A percentile compares a stretch with the other conserved stretches of the same genome.
Evolutionary conservation across 2,888 invertebrate species (phyloP).

Genomic region (Sinohyriopsis cumingii): DNA sequence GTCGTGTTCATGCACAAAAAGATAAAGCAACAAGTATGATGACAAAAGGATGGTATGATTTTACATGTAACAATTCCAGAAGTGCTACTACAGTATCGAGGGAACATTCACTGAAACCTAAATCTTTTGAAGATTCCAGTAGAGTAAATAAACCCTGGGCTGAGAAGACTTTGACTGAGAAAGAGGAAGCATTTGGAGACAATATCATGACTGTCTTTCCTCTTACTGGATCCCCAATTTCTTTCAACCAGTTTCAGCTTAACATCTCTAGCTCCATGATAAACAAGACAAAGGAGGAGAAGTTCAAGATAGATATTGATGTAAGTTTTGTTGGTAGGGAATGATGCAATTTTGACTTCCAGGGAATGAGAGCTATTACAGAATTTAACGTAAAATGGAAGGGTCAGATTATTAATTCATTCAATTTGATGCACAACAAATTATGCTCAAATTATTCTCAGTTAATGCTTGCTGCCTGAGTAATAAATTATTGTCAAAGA

Average conservation of each 20-base stretch:
- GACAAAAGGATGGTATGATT: no score
- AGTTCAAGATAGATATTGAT: conserved; percentile 58
- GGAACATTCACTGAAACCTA: not conserved
- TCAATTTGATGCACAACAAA: no score
- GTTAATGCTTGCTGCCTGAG: no score
- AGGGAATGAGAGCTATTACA: no score
- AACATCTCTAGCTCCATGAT: conserved; percentile 36
- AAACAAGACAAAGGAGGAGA: conserved; percentile 56
- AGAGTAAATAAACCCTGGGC: not conserved
- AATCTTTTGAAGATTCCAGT: not conserved
- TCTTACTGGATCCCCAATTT: conserved; percentile 20
- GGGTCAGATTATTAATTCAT: no score
- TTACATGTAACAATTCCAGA: not conserved
- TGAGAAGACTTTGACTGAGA: not conserved
- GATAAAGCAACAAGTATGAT: no score
- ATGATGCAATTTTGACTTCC: no score
- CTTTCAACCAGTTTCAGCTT: conserved; percentile 29
- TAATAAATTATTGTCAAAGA: no score
- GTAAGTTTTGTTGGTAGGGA: conserved; percentile 28
- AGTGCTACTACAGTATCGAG: not conserved
- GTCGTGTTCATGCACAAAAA: no score
- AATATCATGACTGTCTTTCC: not conserved
- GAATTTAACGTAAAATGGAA: no score
- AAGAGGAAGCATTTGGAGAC: not conserved
- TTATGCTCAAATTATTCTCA: no score